These are phyloP conservation scores for Hyla sarda DNA, from an alignment of 2,113 vertebrate genomes.

Conservation along the genomic window DNA sequence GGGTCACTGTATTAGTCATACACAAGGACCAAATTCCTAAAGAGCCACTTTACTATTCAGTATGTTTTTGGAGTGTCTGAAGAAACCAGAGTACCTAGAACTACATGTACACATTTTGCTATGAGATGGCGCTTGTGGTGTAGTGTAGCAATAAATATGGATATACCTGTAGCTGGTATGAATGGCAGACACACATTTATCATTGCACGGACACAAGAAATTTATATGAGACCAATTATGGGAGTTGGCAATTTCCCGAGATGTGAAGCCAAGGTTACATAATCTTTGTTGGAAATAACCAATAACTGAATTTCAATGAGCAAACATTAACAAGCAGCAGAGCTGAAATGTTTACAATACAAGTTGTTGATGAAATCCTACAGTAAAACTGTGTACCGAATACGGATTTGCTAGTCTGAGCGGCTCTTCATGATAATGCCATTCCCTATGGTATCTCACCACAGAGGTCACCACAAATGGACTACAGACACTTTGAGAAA, in stretches of 20 bases:
- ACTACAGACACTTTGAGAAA: constrained; percentile 38
- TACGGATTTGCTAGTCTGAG: constrained; percentile 4
- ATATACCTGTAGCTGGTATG: neutral
- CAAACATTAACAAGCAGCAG: neutral
- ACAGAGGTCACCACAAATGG: constrained; percentile 46
- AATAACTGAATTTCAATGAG: constrained; percentile 3
- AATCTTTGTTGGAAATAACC: neutral
- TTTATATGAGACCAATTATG: neutral
- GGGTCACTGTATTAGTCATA: no score
- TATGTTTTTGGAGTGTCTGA: neutral
- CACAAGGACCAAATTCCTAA: no score
- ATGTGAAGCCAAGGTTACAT: constrained; percentile 7
- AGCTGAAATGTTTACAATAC: neutral
- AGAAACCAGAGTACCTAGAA: neutral
- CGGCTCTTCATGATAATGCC: constrained; percentile 23
- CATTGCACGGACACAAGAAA: neutral
- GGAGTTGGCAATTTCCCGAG: neutral
- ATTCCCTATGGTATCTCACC: constrained; percentile 16
- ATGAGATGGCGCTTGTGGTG: neutral
- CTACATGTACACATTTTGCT: neutral
- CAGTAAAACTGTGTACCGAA: neutral
- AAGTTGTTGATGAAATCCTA: neutral
- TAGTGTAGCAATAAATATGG: neutral
- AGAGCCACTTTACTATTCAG: neutral
- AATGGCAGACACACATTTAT: neutral